Conservation (phyloP, 2,113 vertebrate genomes). For the Phoenicopterus ruber region DNA sequence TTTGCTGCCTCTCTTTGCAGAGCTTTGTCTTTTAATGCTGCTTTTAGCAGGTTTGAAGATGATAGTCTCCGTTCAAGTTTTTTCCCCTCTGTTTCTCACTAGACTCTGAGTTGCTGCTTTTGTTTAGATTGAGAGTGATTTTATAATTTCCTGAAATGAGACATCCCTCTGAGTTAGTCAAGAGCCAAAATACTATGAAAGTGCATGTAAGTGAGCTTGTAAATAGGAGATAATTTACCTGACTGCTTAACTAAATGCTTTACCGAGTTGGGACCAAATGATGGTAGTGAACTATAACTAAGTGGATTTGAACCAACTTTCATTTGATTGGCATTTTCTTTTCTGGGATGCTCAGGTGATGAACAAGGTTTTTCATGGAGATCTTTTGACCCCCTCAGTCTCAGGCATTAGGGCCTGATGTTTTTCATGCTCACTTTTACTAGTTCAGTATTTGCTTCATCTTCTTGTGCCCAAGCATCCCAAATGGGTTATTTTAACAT, state of each 20-base stretch:
- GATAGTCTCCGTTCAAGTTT: not conserved
- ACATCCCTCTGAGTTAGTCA: not conserved
- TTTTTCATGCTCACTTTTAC: not conserved
- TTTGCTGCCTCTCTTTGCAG: not conserved
- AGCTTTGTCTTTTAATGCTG: not conserved
- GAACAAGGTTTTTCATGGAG: not conserved
- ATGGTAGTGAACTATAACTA: not conserved
- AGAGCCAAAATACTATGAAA: not conserved
- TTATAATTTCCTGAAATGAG: not conserved
- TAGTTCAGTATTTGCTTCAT: not conserved
- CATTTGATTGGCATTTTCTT: not conserved
- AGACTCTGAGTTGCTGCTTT: not conserved
- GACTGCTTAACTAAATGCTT: not conserved
- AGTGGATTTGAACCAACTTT: not conserved
- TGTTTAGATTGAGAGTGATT: not conserved
- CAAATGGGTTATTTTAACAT: not conserved
- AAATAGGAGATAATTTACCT: not conserved
- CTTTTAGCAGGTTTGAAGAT: conserved; percentile 2
- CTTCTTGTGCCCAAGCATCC: not conserved
- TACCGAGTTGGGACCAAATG: not conserved
- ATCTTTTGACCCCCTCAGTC: not conserved
- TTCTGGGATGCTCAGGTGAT: not conserved
- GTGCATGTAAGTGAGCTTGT: not conserved
- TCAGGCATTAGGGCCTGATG: not conserved
- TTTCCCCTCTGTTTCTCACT: not conserved